These are phyloP conservation scores for Beaufortia kweichowensis DNA, from an alignment of 2,113 vertebrate species.

Conservation along the genomic window DNA sequence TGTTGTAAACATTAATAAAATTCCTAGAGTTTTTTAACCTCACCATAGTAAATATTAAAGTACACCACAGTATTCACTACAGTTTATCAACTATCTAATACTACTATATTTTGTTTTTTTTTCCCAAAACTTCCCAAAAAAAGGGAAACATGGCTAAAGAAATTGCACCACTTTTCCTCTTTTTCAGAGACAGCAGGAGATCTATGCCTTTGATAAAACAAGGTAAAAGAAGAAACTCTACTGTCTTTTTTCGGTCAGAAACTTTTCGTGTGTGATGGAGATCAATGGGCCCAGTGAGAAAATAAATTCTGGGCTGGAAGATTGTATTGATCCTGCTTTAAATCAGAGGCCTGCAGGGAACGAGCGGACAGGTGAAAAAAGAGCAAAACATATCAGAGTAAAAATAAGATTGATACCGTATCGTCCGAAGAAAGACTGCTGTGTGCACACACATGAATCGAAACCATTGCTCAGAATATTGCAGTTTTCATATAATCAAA, in stretches of 20 bases:
- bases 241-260: slow-evolving; percentile 61
- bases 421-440: slow-evolving; percentile 46
- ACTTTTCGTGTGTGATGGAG: slow-evolving; percentile 70
- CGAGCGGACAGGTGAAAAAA: slow-evolving; percentile 51
- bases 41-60: too few relatives aligned
- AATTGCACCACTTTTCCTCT: slow-evolving; percentile 34
- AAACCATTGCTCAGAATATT: neutral
- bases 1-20: too few relatives aligned
- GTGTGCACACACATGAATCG: neutral
- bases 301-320: slow-evolving; percentile 73
- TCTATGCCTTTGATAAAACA: slow-evolving; percentile 40
- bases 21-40: too few relatives aligned
- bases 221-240: slow-evolving; percentile 56
- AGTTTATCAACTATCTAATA: too few relatives aligned
- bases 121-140: slow-evolving; percentile 13
- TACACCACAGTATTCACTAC: too few relatives aligned
- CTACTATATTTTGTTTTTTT: too few relatives aligned
- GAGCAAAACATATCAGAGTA: slow-evolving; percentile 38
- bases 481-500: slow-evolving; percentile 14
- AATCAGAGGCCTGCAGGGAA: slow-evolving; percentile 66
- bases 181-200: slow-evolving; percentile 51
- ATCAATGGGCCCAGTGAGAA: slow-evolving; percentile 72
- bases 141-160: slow-evolving; percentile 27
- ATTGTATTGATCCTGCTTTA: slow-evolving; percentile 72
- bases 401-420: slow-evolving; percentile 60